Evolutionary conservation across 2,797 vertebrate genomes (phyloP), one percentile per base, ranked within the genome.

Genomic region (Pampus argenteus): DNA sequence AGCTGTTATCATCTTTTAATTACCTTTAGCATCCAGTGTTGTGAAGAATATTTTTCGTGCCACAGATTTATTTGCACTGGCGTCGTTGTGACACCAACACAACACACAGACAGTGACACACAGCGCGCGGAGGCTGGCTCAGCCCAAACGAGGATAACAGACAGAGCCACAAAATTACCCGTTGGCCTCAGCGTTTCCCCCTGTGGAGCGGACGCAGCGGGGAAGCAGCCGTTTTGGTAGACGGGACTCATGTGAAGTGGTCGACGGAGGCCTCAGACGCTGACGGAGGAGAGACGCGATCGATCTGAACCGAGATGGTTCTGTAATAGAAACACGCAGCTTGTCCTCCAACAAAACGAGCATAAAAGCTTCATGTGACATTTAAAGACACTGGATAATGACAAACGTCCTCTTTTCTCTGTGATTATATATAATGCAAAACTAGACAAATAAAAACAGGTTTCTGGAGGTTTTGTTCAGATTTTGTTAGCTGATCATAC

Each of bases 111-210:
- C n/a, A n/a, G n/a, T n/a, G n/a, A n/a, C n/a, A n/a, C n/a, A 55
- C 3, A 48, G 31, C 14, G 31, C 18, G 49, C 9, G n/a, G 29
- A 64, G 65, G 61, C 56, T 29, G 60, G 40, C 62, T 67, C 71
- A 64, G 75, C 70, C 48, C 67, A 74, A 71, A 88, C 10, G 75
- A 85, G 85, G 80, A 88, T 59, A 86, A 52, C 72, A 81, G 75
- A 62, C 84, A 31, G 63, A 74, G 78, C 81, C 74, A 59, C 86
- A 81, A 79, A 82, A 84, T 83, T 74, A 74, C 78, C 78, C 71
- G 52, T 69, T 80, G 82, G 81, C 81, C 74, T 66, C 29, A 0
- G 14, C 5, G n/a, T 29, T 74, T 73, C 10, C 54, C 57, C 62
- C 69, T n/a, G 13, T 6, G 52, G 59, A 54, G 42, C 9, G 23